Conservation (phyloP, 1,140 invertebrate genomes). For the Planococcus citri region DNA sequence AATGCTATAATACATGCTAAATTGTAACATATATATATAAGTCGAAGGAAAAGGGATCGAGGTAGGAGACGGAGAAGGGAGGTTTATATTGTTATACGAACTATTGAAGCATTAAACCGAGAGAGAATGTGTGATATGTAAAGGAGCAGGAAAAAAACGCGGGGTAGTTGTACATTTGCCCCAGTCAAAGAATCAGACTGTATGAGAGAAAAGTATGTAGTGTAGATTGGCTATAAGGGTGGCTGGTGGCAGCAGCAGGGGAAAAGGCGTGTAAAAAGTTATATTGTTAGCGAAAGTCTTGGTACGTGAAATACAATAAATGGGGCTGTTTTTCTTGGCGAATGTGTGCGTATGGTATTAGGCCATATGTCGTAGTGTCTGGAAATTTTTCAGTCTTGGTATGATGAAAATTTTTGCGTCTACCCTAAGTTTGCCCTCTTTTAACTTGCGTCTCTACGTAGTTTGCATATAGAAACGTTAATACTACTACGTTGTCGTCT, state of each 20-base stretch:
- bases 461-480: too few relatives aligned
- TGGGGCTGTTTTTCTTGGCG: neutral
- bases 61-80: neutral
- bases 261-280: conserved; percentile 1
- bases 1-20: neutral
- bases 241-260: neutral
- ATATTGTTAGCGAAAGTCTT: neutral
- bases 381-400: neutral
- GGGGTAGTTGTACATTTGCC: neutral
- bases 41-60: neutral
- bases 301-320: neutral
- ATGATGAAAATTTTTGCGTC: too few relatives aligned
- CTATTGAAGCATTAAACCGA: conserved; percentile 6
- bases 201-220: neutral
- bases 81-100: neutral
- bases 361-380: neutral
- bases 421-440: too few relatives aligned
- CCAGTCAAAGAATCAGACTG: neutral
- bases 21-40: neutral
- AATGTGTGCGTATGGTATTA: neutral
- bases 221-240: neutral
- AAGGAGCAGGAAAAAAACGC: neutral
- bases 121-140: conserved; percentile 1
- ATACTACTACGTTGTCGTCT: too few relatives aligned
- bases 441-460: too few relatives aligned